phyloP scores from a whole-genome alignment of 2,113 vertebrate species.

The Chrysemys picta region DNA sequence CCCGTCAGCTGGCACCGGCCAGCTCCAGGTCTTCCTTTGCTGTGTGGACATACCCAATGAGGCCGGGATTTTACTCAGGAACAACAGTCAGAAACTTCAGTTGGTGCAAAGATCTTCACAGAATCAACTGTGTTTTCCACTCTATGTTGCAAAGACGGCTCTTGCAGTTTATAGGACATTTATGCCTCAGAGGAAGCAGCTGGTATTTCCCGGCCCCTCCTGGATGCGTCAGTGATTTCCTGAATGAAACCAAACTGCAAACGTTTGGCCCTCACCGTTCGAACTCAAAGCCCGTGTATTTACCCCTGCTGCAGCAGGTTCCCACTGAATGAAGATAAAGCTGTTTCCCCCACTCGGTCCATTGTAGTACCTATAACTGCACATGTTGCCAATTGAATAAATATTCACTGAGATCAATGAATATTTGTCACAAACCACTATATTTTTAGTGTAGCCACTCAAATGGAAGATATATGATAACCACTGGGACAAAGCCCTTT shows the following conservation, averaged over 20 bases:
- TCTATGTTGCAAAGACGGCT: not conserved
- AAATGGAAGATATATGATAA: not conserved
- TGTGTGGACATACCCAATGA: not conserved
- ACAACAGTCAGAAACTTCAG: not conserved
- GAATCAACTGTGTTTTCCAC: not conserved
- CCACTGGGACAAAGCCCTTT: not conserved
- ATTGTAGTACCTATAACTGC: not conserved
- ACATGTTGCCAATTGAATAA: not conserved
- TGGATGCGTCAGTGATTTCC: not conserved
- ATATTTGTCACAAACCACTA: not conserved
- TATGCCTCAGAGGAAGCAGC: not conserved
- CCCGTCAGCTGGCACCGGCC: too few species aligned
- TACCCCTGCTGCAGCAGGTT: not conserved
- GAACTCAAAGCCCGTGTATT: not conserved
- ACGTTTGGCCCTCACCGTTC: not conserved
- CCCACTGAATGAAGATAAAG: not conserved
- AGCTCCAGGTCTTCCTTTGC: too few species aligned
- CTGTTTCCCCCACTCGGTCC: not conserved
- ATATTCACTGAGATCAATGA: not conserved
- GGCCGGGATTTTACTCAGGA: not conserved
- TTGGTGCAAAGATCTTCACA: not conserved
- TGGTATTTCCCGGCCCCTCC: not conserved
- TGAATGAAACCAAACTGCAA: not conserved
- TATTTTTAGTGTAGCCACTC: not conserved
- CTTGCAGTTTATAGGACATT: not conserved